These are phyloP conservation scores for Neosalanx taihuensis DNA, from an alignment of 2,797 vertebrate species.

Conservation along the genomic window DNA sequence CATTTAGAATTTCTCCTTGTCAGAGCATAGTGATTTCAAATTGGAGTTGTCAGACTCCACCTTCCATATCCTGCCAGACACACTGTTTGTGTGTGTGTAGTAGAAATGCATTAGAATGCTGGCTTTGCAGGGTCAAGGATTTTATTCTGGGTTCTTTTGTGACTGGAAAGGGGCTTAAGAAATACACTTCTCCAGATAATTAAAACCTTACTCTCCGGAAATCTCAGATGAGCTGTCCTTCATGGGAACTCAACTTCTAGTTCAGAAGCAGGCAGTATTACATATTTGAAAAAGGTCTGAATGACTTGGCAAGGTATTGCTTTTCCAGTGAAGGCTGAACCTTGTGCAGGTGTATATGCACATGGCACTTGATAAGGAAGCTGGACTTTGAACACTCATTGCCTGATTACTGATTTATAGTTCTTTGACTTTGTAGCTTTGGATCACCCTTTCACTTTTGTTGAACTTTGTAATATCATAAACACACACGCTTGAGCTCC, in stretches of 20 bases:
- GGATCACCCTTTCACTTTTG: slow-evolving; percentile 16
- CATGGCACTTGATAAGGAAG: not conserved
- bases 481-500: not conserved
- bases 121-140: slow-evolving; percentile 18
- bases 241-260: too few relatives aligned
- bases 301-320: not conserved
- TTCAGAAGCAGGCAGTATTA: not conserved
- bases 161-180: slow-evolving; percentile 5
- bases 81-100: not conserved
- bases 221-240: too few relatives aligned
- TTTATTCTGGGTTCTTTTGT: slow-evolving; percentile 6
- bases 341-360: not conserved
- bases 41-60: not conserved
- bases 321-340: not conserved
- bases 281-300: not conserved
- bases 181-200: not conserved
- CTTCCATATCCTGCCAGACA: not conserved
- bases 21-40: not conserved
- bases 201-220: not conserved
- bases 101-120: slow-evolving; percentile 11
- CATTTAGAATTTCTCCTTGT: not conserved
- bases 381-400: slow-evolving; percentile 43
- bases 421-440: not conserved
- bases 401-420: slow-evolving; percentile 35
- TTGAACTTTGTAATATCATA: not conserved